phyloP scores from a whole-genome alignment of 2,113 vertebrate species.

The Hemibagrus wyckioides region DNA sequence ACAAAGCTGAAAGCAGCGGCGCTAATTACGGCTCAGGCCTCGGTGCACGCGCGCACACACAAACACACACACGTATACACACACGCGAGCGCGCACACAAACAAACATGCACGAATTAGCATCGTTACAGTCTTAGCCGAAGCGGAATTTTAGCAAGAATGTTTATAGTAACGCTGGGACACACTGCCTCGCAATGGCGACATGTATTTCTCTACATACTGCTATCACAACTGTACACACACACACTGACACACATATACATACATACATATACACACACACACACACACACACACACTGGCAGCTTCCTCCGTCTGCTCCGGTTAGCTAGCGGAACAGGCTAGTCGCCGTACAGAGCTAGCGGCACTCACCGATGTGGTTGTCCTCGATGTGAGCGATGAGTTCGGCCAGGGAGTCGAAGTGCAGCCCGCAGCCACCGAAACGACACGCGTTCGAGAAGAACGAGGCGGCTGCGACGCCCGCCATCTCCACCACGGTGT shows the following conservation, averaged over 20 bases:
- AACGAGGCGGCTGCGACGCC: constrained; percentile 95
- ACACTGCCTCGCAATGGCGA: neutral
- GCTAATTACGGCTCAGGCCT: neutral
- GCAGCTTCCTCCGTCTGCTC: neutral
- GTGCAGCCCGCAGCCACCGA: constrained; percentile 90
- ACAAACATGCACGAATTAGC: neutral
- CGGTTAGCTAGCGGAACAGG: constrained; percentile 32
- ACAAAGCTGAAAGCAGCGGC: constrained; percentile 10
- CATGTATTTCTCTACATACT: neutral
- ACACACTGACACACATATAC: neutral
- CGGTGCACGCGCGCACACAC: neutral
- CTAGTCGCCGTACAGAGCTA: neutral
- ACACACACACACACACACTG: constrained; percentile 26
- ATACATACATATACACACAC: neutral
- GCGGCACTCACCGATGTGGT: constrained; percentile 86
- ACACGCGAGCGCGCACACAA: no score
- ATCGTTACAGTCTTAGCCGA: neutral
- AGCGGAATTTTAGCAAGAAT: neutral
- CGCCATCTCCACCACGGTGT: constrained; percentile 84
- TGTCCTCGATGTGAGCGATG: constrained; percentile 94
- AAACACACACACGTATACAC: neutral
- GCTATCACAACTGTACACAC: neutral
- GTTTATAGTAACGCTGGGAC: neutral
- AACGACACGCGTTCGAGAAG: constrained; percentile 93
- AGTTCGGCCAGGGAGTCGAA: constrained; percentile 90